A percentile compares a stretch with the other conserved stretches of the same genome.
Evolutionary conservation across 2,113 vertebrate genomes (phyloP).

Genomic region (Actinemys pallida): DNA sequence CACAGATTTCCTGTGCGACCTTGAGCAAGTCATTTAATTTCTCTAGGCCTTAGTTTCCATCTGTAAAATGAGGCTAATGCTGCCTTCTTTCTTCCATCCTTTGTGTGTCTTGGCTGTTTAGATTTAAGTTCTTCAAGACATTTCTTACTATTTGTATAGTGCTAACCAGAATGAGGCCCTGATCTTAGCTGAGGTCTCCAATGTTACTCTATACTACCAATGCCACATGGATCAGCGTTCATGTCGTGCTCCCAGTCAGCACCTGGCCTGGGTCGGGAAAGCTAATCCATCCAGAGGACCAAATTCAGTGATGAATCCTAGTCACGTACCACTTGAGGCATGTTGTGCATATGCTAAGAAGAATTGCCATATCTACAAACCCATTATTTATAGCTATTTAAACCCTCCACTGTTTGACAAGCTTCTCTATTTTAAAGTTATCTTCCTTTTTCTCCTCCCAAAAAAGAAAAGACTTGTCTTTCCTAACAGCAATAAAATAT

Average conservation of each 20-base stretch:
- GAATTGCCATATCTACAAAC: neutral
- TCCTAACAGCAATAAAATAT: neutral
- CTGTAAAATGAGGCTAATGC: neutral
- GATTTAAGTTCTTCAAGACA: neutral
- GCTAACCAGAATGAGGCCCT: neutral
- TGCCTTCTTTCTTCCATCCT: neutral
- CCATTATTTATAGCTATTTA: neutral
- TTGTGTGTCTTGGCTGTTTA: fast-evolving
- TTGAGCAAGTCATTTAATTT: neutral
- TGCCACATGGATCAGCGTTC: neutral
- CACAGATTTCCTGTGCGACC: neutral
- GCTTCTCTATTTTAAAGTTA: neutral
- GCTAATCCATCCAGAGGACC: too few species aligned
- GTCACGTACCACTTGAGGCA: too few species aligned
- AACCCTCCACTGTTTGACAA: neutral
- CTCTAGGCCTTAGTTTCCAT: neutral
- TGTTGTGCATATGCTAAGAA: too few species aligned
- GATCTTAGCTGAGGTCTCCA: neutral
- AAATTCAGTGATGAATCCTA: too few species aligned
- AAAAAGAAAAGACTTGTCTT: neutral
- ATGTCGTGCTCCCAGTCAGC: too few species aligned
- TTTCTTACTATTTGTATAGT: neutral
- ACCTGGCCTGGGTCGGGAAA: too few species aligned
- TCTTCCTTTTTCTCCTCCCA: neutral
- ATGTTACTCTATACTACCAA: neutral